Evolutionary conservation across 1,140 invertebrate genomes (phyloP), one percentile per base, ranked within the genome.

Genomic region (Epicauta chinensis): DNA sequence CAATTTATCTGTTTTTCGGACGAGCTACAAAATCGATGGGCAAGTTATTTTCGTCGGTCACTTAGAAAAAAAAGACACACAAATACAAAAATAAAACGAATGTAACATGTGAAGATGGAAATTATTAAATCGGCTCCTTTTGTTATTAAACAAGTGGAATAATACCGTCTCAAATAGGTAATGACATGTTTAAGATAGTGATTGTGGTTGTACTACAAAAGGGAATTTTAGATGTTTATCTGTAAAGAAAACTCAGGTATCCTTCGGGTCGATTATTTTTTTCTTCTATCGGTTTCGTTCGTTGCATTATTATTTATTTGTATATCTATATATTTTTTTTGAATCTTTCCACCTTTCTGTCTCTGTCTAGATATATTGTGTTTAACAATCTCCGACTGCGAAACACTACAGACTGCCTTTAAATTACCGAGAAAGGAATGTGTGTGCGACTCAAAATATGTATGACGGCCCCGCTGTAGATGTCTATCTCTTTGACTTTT

Each of bases 401-500:
- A 47, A 47, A 47, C 42, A 40, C 51, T 57, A 49, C 51, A 44
- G 55, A 44, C 55, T 23, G 55, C 31, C 50, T 57, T 57, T 53
- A 57, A 57, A 57, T 57, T 57, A 53, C 50, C 38, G 43, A 37
- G 40, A 44, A 53, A 57, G 50, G 55, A 57, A 57, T 57, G 55
- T 23, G 23, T 23, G 23, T 57, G 44, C 43, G 51, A 43, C 55
- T 51, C 43, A 42, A 57, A 47, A 60, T 60, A 60, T 23, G 7
- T 60, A 60, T 57, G 55, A 53, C 59, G 56, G 56, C 46, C 23
- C 23, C 23, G 23, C 4, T 55, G 41, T 47, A 58, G 59, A 61
- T 61, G 53, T 58, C 53, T 61, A 61, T 61, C 59, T 61, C 23
- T 23, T 61, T 59, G 56, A 61, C 59, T 61, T 61, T 53, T 58